phyloP scores from a whole-genome alignment of 2,797 vertebrate species.

The Borostomias antarcticus region DNA sequence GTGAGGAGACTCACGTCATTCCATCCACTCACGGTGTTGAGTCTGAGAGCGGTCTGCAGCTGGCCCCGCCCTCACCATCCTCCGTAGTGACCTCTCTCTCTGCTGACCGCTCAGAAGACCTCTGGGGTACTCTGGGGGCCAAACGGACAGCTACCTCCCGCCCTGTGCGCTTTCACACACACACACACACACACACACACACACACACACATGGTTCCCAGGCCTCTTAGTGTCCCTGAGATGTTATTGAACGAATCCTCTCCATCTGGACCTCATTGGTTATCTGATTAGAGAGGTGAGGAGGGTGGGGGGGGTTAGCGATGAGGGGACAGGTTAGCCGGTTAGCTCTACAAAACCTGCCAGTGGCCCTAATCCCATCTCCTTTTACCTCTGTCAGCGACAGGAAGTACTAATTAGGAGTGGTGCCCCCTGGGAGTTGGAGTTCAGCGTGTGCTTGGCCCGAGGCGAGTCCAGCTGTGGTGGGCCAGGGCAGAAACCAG shows the following conservation, averaged over 20 bases:
- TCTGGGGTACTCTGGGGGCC: not conserved
- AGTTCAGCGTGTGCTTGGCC: constrained; percentile 57
- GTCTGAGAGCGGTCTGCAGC: constrained; percentile 12
- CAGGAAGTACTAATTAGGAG: constrained; percentile 70
- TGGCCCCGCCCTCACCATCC: not conserved
- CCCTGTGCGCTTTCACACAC: not conserved
- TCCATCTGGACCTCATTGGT: constrained; percentile 55
- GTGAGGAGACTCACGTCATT: not conserved
- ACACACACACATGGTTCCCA: constrained; percentile 28
- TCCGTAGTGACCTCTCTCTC: not conserved
- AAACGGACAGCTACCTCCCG: too few relatives aligned
- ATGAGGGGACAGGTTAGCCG: constrained; percentile 31
- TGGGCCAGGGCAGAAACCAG: constrained; percentile 62
- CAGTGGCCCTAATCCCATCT: constrained; percentile 44
- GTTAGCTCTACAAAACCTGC: constrained; percentile 11
- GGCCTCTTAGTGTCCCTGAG: constrained; percentile 32
- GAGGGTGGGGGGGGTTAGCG: constrained; percentile 7
- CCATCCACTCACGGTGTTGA: not conserved
- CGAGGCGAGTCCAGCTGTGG: constrained; percentile 65
- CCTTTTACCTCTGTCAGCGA: constrained; percentile 49
- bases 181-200: not conserved
- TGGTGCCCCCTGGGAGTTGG: constrained; percentile 58
- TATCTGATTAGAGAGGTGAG: constrained; percentile 35
- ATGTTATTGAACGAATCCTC: constrained; percentile 31
- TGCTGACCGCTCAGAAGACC: not conserved